Percentiles rank a stretch among this genome's conserved stretches.
These are phyloP conservation scores for Cremastinae sp. DNA, from an alignment of 2,888 invertebrate genomes.

Conservation along the genomic window DNA sequence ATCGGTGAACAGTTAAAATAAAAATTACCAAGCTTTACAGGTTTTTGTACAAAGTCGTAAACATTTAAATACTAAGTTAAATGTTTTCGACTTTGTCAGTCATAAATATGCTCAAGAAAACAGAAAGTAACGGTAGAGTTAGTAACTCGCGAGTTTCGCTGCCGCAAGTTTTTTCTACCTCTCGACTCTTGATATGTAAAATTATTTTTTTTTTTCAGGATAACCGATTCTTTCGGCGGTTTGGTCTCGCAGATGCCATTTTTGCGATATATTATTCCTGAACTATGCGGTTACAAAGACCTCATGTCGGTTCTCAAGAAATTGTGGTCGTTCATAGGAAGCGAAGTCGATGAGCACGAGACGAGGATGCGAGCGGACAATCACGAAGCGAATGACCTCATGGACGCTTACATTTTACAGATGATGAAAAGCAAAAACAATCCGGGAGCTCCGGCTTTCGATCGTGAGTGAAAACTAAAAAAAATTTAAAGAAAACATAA, in stretches of 20 bases:
- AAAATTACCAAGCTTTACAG: too few species aligned
- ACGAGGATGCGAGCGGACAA: constrained; percentile 57
- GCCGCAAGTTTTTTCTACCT: too few species aligned
- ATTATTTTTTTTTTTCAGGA: constrained; percentile 74
- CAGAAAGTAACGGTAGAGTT: too few species aligned
- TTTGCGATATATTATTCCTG: constrained; percentile 84
- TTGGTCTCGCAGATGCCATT: constrained; percentile 86
- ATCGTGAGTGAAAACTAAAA: constrained; percentile 67
- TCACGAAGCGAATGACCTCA: constrained; percentile 82
- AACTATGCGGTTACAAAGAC: constrained; percentile 83
- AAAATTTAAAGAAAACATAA: neutral
- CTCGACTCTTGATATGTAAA: neutral
- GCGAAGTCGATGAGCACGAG: constrained; percentile 73
- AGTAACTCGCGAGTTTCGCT: too few species aligned
- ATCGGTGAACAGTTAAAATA: too few species aligned
- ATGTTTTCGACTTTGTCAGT: too few species aligned
- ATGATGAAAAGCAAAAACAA: constrained; percentile 79
- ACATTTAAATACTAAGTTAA: too few species aligned
- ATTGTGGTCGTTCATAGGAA: constrained; percentile 83
- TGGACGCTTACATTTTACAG: constrained; percentile 85
- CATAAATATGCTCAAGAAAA: too few species aligned
- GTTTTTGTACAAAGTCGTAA: too few species aligned
- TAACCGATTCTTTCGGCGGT: constrained; percentile 86
- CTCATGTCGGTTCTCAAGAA: constrained; percentile 81
- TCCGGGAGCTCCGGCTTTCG: constrained; percentile 65